Base-by-base conservation (phyloP, 1,140 invertebrate species). In the Leucophenga varia region DNA sequence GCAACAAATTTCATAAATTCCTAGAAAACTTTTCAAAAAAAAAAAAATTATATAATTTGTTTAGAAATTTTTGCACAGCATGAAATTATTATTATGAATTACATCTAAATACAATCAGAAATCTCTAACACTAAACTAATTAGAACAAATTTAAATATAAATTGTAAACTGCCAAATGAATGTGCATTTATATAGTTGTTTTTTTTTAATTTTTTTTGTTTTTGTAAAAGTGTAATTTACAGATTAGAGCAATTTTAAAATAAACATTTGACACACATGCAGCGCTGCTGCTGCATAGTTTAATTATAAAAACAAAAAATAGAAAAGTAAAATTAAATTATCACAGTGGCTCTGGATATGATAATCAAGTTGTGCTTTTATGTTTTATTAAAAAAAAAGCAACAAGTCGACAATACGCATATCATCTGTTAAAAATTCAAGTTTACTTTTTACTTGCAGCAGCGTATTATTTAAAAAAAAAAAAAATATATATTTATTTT, bases 331-430 rank as follows among this genome's bases (percentile, higher is more conserved):
- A 55, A 59, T 71, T 64, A 43, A 58, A 67, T 71, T 61, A 59
- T 54, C 58, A 54, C 67, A 71, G 67, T 71, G 67, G 67, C 67
- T 71, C 67, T 57, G 67, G 67, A 61, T 71, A 60, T 58, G 50
- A 47, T 49, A 56, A 57, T 67, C 59, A 59, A 67, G 59, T 67
- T 48, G 44, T 44, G 63, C 63, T 67, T 58, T 55, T 34, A 6
- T 34, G 32, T 34, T 10, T 7, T n/a, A n/a, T 34, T 28, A 22
- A 34, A 46, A 14, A 58, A 61, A 57, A 68, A 67, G 64, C 63
- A 37, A 7, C 47, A 50, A 67, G 59, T 63, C 63, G 57, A 67
- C 63, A 56, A 31, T 46, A 47, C 54, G n/a, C n/a, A 63, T 64
- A 67, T 64, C 63, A 67, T 59, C 63, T 67, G 63, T 57, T 59